Base-by-base conservation (phyloP, 2,888 invertebrate genomes). In the Corbicula japonica region DNA sequence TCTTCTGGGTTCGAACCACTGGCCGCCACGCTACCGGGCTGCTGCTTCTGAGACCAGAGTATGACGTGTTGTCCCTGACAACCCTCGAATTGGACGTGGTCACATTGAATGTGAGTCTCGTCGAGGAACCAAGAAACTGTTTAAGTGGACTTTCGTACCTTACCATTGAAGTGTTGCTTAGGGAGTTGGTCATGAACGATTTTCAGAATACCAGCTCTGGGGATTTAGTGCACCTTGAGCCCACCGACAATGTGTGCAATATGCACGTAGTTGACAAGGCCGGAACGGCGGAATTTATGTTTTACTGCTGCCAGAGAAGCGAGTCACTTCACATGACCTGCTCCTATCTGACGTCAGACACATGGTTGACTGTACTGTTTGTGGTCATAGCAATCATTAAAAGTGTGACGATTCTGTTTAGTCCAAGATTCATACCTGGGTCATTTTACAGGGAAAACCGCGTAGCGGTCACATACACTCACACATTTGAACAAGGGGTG, bases 1-100 rank as follows among this genome's bases (percentile, higher is more conserved):
- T 80, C 18, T 76, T 58, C 50, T 91, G 91, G 91, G 81, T 83
- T 15, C 82, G 89, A 5, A 84, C 87, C 6, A 80, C 84, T 2
- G 83, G 87, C 18, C 75, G 80, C 2, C 91, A 91, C 50, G 91
- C 91, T 1, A 78, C 85, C 18, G 87, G 87, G 10, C 79, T 92
- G 34, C 66, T 92, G 56, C 84, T 90, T 30, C 80, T 92, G 56
- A 81, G 88, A 23, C 88, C 90, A 21, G 88, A 90, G 71, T 92
- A 89, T 69, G 89, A 88, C 41, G 68, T 89, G 1, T 75, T 90
- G 32, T 91, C 91, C 0, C 68, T 91, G 28, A 48, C 77, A 1
- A 84, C 89, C 23, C 78, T 92, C 26, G 83, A 84, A 52, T 84
- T 90, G 12, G 91, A 91, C 6, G 87, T 89, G 6, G 78, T 80